Base-by-base conservation (phyloP, 1,140 invertebrate species). In the Zaprionus ghesquierei region DNA sequence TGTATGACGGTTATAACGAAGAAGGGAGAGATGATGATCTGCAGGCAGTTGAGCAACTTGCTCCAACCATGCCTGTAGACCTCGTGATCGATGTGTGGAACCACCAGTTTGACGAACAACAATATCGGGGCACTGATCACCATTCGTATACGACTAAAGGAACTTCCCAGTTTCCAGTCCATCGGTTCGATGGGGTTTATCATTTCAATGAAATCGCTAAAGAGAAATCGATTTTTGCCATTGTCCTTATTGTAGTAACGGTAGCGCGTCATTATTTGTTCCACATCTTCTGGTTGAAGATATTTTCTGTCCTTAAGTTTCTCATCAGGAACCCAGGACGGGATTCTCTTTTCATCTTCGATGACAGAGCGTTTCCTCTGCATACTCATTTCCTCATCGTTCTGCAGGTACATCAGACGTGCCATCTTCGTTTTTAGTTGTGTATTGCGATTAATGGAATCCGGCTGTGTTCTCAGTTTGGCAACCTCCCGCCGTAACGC, bases 11-110 rank as follows among this genome's bases (percentile, higher is more conserved):
- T 9, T 0, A 69, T n/a, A 1, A 61, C 1, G 0, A 59, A 1
- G 8, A 81, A 71, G 0, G 81, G 81, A 15, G 31, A 62, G 2
- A 49, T 25, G 0, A 75, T 6, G 10, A 85, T 64, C 22, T 85
- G 81, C 1, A 53, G 6, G 22, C 81, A 86, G 31, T 85, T 85
- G 10, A 85, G 69, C 35, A 86, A 22, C 51, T 85, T 85, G 49
- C 54, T 58, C 81, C 81, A 85, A 12, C 81, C 78, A 22, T 85
- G 81, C 53, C 86, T 85, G 23, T 59, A 22, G 29, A 0, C 1
- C 27, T 65, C 59, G 18, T 55, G 81, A 41, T 86, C 49, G 5
- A 85, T 74, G 4, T 22, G 51, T 4, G 81, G 81, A n/a, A 85
- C 44, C 13, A 70, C 3, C 13, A 81, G 0, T 0, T 18, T 59